A percentile compares a stretch with the other conserved stretches of the same genome.
These are phyloP conservation scores for Pelobates fuscus DNA, from an alignment of 2,113 vertebrate genomes.

Conservation along the genomic window DNA sequence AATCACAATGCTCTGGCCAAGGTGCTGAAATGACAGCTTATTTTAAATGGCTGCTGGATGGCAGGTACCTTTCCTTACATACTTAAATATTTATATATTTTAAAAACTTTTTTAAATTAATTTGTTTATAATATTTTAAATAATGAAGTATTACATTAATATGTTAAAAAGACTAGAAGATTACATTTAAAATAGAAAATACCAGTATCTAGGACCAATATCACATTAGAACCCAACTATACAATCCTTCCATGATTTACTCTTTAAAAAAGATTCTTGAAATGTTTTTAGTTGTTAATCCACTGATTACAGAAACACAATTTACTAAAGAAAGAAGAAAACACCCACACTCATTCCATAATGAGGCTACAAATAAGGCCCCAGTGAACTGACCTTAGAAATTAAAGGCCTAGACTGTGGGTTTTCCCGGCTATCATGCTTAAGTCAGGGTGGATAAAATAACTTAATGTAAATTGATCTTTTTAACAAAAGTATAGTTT, in stretches of 20 bases:
- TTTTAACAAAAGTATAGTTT: constrained; percentile 7
- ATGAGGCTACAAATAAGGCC: constrained; percentile 6
- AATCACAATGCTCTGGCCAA: constrained; percentile 58
- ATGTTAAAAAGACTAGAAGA: too few relatives aligned
- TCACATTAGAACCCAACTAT: too few relatives aligned
- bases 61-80: too few relatives aligned
- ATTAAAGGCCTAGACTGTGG: constrained; percentile 8
- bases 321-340: background rate
- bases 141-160: too few relatives aligned
- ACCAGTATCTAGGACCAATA: constrained; percentile 9
- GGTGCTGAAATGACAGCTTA: constrained; percentile 56
- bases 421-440: background rate
- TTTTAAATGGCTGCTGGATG: background rate
- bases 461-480: constrained; percentile 29
- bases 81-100: too few relatives aligned
- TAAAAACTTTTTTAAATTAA: too few relatives aligned
- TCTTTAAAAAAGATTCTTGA: too few relatives aligned
- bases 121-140: too few relatives aligned
- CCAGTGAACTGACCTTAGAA: background rate
- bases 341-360: constrained; percentile 28
- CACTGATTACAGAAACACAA: background rate
- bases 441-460: constrained; percentile 28
- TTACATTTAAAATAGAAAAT: too few relatives aligned
- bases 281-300: constrained; percentile 15
- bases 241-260: too few relatives aligned